Evolutionary conservation across 2,113 vertebrate genomes (phyloP).

Genomic region (Chionodraco myersi): DNA sequence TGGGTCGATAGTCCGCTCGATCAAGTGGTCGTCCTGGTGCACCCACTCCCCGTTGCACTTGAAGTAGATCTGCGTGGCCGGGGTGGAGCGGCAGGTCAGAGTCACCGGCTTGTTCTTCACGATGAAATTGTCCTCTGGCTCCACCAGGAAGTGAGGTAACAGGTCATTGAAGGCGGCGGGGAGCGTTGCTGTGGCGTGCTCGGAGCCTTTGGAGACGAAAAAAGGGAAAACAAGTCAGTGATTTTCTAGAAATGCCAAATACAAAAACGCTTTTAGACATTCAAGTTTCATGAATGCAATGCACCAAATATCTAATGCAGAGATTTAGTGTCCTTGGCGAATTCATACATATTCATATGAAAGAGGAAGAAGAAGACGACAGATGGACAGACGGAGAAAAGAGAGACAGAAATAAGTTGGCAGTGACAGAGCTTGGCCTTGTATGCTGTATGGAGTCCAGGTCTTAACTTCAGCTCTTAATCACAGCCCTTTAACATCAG

Average conservation of each 20-base stretch:
- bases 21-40: constrained; percentile 94
- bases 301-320: constrained; percentile 36
- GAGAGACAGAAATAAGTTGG: constrained; percentile 28
- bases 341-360: constrained; percentile 34
- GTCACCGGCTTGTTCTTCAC: constrained; percentile 98
- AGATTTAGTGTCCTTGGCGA: constrained; percentile 38
- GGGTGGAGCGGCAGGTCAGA: constrained; percentile 93
- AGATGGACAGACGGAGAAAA: constrained; percentile 17
- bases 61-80: constrained; percentile 99
- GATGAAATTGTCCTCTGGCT: constrained; percentile 94
- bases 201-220: constrained; percentile 83
- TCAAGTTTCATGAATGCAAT: constrained; percentile 39
- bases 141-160: constrained; percentile 95
- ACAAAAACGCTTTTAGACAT: constrained; percentile 25
- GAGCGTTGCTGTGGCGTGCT: constrained; percentile 90
- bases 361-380: constrained; percentile 23
- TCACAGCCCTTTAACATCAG: constrained; percentile 83
- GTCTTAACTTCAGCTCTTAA: constrained; percentile 78
- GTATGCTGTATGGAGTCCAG: constrained; percentile 56
- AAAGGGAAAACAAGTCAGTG: not conserved
- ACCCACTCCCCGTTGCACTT: constrained; percentile 99
- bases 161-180: constrained; percentile 88
- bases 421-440: constrained; percentile 63
- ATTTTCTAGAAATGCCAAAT: constrained; percentile 33
- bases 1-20: constrained; percentile 88